Conservation (phyloP, 1,140 invertebrate genomes). For the Drosophila biarmipes region DNA sequence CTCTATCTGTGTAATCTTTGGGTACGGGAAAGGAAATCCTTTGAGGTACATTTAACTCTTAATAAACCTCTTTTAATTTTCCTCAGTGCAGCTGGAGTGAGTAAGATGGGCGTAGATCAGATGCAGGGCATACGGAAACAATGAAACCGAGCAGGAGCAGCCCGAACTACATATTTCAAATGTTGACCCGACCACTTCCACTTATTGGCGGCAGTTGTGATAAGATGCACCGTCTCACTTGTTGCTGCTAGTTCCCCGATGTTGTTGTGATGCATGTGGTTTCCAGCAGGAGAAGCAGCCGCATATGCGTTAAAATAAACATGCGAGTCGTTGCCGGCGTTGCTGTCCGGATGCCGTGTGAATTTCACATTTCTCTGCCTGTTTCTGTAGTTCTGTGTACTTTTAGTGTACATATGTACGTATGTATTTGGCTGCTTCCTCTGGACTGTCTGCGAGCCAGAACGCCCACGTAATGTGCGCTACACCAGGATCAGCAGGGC, state of each 20-base stretch:
- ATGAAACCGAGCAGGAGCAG: constrained; percentile 17
- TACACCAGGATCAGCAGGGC: constrained; percentile 14
- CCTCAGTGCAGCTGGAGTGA: not conserved
- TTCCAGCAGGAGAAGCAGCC: constrained; percentile 18
- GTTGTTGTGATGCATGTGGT: constrained; percentile 54
- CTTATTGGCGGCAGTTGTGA: constrained; percentile 76
- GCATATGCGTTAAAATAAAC: constrained; percentile 28
- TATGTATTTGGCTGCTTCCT: constrained; percentile 52
- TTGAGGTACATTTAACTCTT: too few relatives aligned
- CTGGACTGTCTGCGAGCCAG: constrained; percentile 47
- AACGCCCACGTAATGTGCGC: constrained; percentile 62
- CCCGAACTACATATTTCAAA: constrained; percentile 25
- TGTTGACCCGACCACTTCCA: constrained; percentile 69
- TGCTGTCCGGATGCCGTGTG: constrained; percentile 43
- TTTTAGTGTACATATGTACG: constrained; percentile 25
- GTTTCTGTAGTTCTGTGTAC: constrained; percentile 30
- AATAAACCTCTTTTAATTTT: not conserved
- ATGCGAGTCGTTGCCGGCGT: constrained; percentile 2
- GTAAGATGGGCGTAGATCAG: constrained; percentile 9
- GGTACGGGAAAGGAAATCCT: too few relatives aligned
- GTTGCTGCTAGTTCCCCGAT: constrained; percentile 10
- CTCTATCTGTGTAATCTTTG: too few relatives aligned
- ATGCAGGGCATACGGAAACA: constrained; percentile 52
- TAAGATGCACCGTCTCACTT: constrained; percentile 49
- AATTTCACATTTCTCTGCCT: constrained; percentile 68